These are phyloP conservation scores for Hypomecis punctinalis DNA, from an alignment of 2,888 invertebrate genomes.

Conservation along the genomic window DNA sequence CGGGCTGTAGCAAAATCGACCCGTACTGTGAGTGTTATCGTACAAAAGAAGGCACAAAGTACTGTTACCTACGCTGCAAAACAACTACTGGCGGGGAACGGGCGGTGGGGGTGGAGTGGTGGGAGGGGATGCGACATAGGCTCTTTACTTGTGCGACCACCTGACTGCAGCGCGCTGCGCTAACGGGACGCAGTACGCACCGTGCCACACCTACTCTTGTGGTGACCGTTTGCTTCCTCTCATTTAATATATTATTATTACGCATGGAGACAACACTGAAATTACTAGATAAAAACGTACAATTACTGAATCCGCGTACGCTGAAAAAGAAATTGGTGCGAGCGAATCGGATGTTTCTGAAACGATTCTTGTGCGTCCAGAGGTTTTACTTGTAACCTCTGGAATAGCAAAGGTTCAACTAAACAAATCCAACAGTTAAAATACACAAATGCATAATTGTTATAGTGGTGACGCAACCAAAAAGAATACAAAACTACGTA, in stretches of 20 bases:
- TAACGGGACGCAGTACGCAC: conserved; percentile 70
- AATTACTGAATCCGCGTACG: conserved; percentile 30
- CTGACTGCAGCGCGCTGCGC: conserved; percentile 55
- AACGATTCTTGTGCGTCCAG: too few species aligned
- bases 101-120: conserved; percentile 33
- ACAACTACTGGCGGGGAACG: conserved; percentile 50
- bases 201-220: conserved; percentile 80
- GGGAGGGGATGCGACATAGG: conserved; percentile 65
- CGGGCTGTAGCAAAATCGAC: conserved; percentile 69
- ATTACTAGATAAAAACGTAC: conserved; percentile 10
- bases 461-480: too few species aligned
- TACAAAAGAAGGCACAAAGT: conserved; percentile 53
- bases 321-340: conserved; percentile 17
- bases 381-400: too few species aligned
- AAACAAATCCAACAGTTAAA: too few species aligned
- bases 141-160: conserved; percentile 76
- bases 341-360: neutral
- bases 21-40: conserved; percentile 63
- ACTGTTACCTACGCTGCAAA: conserved; percentile 54
- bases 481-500: too few species aligned
- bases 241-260: conserved; percentile 73
- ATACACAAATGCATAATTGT: too few species aligned
- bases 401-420: too few species aligned
- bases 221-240: conserved; percentile 79
- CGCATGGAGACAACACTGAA: conserved; percentile 71